Percentiles rank a stretch among this genome's conserved stretches.
These are phyloP conservation scores for Thunnus thynnus DNA, from an alignment of 2,113 vertebrate species.

Conservation along the genomic window DNA sequence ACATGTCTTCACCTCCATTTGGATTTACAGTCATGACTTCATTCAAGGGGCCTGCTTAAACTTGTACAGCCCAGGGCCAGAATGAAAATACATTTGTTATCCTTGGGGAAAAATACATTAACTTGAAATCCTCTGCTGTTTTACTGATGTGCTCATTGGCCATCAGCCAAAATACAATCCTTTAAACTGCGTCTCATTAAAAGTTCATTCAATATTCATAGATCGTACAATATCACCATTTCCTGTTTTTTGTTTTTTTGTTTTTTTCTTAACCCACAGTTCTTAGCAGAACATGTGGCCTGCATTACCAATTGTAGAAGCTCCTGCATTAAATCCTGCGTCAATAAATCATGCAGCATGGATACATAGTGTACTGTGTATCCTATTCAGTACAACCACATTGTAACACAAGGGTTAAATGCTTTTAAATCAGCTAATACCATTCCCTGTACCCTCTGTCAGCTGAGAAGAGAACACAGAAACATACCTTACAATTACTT, in stretches of 20 bases:
- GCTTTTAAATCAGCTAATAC: too few relatives aligned
- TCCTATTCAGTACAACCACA: too few relatives aligned
- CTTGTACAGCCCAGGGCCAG: neutral
- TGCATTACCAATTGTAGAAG: slow-evolving; percentile 6
- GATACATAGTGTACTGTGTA: neutral
- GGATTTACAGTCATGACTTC: slow-evolving; percentile 21
- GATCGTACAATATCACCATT: neutral
- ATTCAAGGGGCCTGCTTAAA: neutral
- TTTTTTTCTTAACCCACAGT: neutral
- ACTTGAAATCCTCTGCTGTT: neutral
- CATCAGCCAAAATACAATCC: slow-evolving; percentile 11
- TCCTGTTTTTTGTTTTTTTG: neutral
- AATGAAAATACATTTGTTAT: slow-evolving; percentile 17
- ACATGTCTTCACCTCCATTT: neutral
- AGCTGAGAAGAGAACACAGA: too few relatives aligned
- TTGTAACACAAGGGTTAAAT: too few relatives aligned
- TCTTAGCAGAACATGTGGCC: slow-evolving; percentile 15
- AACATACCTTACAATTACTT: too few relatives aligned
- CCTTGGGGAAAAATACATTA: slow-evolving; percentile 15
- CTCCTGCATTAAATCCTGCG: neutral
- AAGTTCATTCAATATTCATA: slow-evolving; percentile 30
- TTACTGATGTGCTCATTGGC: slow-evolving; percentile 21
- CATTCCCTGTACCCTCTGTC: too few relatives aligned
- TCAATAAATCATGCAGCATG: neutral
- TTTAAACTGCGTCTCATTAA: slow-evolving; percentile 24